phyloP scores from a whole-genome alignment of 1,140 invertebrate genomes.

The Pseudomyrmex dendroicus region DNA sequence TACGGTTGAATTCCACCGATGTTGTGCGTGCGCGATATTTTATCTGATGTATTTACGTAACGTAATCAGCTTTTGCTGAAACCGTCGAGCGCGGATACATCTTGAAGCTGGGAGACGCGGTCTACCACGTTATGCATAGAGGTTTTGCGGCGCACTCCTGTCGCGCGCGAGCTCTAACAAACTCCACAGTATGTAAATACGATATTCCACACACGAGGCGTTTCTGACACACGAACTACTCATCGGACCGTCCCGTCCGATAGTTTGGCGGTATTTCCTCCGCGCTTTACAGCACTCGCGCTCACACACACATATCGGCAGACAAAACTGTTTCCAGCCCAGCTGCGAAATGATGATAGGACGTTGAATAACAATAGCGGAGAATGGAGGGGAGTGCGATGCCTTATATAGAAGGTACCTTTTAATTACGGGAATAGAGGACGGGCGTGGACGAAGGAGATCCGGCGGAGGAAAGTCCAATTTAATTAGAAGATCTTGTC shows the following conservation, averaged over 20 bases:
- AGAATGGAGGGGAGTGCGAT: too few relatives aligned
- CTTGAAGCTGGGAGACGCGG: conserved; percentile 31
- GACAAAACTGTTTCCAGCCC: conserved; percentile 36
- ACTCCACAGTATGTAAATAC: conserved; percentile 43
- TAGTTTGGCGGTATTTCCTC: conserved; percentile 24
- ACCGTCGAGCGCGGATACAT: conserved; percentile 10
- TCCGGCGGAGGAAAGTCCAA: conserved; percentile 55
- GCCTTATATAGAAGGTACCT: conserved; percentile 65
- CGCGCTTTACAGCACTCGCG: background rate
- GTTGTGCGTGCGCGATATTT: conserved; percentile 21
- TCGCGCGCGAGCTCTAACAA: conserved; percentile 3
- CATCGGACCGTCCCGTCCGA: conserved; percentile 17
- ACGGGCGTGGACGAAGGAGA: conserved; percentile 46
- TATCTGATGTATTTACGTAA: conserved; percentile 33
- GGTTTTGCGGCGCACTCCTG: conserved; percentile 24
- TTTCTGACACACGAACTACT: conserved; percentile 32
- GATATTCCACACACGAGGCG: conserved; percentile 16
- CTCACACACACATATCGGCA: conserved; percentile 17
- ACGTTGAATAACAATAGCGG: conserved; percentile 39
- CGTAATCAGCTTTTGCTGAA: conserved; percentile 53
- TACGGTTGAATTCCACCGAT: conserved; percentile 31
- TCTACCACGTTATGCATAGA: background rate
- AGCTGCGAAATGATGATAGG: conserved; percentile 55
- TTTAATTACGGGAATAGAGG: conserved; percentile 70
- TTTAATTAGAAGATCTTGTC: conserved; percentile 76